These are phyloP conservation scores for Drosophila pruinosa DNA, from an alignment of 1,140 invertebrate species.

Conservation along the genomic window DNA sequence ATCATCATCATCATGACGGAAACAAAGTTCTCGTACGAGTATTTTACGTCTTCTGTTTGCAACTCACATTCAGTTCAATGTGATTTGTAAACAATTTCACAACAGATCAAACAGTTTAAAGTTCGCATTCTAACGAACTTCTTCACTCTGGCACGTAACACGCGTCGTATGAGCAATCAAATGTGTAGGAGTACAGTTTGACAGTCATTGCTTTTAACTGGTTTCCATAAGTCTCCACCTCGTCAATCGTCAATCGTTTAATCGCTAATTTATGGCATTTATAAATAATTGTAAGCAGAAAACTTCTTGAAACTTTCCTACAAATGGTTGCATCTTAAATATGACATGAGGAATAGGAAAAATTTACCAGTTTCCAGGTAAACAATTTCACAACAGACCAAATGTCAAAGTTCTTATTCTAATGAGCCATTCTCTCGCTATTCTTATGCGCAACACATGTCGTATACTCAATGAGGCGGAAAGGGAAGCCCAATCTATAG, in stretches of 20 bases:
- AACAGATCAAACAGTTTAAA: slow-evolving; percentile 29
- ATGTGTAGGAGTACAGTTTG: slow-evolving; percentile 9
- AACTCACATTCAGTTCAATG: neutral
- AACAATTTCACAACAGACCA: neutral
- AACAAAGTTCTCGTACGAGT: neutral
- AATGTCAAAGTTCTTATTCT: neutral
- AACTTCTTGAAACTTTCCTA: neutral
- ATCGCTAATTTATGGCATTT: neutral
- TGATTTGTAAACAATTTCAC: neutral
- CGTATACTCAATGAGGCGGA: neutral
- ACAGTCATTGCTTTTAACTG: neutral
- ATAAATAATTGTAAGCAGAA: neutral
- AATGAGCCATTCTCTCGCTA: neutral
- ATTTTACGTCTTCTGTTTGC: neutral
- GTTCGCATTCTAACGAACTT: slow-evolving; percentile 6
- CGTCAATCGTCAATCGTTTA: neutral
- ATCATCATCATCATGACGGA: slow-evolving; percentile 30
- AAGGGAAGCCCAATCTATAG: neutral
- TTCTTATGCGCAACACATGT: neutral
- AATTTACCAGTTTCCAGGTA: neutral
- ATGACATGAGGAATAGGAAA: neutral
- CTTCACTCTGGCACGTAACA: neutral
- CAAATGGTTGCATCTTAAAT: neutral
- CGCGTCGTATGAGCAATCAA: slow-evolving; percentile 13
- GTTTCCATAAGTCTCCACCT: no score